phyloP scores from a whole-genome alignment of 1,140 invertebrate genomes.

The Brevipalpus yothersi region DNA sequence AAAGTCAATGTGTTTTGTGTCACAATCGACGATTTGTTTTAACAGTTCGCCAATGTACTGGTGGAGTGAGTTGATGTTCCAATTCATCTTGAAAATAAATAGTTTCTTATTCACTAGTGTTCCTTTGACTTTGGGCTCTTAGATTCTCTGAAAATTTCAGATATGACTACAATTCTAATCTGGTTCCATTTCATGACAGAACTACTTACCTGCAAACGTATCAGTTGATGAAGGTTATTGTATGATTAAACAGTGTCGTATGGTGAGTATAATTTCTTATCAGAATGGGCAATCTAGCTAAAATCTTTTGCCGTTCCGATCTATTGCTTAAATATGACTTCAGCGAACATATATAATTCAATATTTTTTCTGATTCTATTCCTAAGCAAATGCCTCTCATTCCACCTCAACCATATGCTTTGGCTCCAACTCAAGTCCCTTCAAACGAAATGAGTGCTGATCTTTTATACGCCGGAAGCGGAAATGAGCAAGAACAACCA shows the following conservation, averaged over 20 bases:
- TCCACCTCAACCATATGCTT: background rate
- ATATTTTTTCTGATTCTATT: too few relatives aligned
- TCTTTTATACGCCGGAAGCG: background rate
- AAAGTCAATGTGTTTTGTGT: conserved; percentile 4
- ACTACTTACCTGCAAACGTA: conserved; percentile 1
- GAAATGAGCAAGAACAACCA: background rate
- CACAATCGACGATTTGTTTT: background rate
- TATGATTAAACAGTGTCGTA: conserved; percentile 1
- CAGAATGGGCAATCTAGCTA: background rate
- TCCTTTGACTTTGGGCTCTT: background rate
- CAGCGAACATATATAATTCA: too few relatives aligned
- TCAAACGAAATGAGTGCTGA: background rate
- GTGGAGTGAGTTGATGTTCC: background rate
- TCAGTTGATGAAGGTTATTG: background rate
- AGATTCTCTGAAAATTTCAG: background rate
- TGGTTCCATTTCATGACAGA: background rate
- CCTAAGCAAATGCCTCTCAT: background rate
- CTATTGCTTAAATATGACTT: too few relatives aligned
- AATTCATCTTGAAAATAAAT: background rate
- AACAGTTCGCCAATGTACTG: conserved; percentile 2
- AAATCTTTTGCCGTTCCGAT: too few relatives aligned
- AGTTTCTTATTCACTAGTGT: background rate
- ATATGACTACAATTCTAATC: background rate
- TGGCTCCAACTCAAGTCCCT: background rate
- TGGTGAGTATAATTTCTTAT: background rate